These are phyloP conservation scores for Coremacera marginata DNA, from an alignment of 2,888 invertebrate genomes.

Conservation along the genomic window DNA sequence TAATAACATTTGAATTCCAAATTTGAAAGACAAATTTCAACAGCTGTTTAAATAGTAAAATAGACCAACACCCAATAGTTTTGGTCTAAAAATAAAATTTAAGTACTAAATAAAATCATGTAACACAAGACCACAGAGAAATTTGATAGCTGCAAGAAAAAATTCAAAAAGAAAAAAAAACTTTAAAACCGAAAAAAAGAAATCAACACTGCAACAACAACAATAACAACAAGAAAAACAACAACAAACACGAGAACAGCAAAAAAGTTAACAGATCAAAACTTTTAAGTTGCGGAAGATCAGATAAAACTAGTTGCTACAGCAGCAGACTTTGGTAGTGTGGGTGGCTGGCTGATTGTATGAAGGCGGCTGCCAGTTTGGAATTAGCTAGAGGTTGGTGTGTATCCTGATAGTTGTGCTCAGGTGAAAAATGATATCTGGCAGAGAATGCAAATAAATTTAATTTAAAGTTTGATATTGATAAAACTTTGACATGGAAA, in stretches of 20 bases:
- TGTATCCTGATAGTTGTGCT: background rate
- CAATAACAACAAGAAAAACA: background rate
- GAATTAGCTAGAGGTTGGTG: background rate
- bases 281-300: constrained; percentile 17
- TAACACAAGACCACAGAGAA: too few relatives aligned
- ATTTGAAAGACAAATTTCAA: too few relatives aligned
- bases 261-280: constrained; percentile 1
- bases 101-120: too few relatives aligned
- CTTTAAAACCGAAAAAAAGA: background rate
- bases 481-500: too few relatives aligned
- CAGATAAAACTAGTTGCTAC: background rate
- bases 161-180: background rate
- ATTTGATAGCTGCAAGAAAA: too few relatives aligned
- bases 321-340: background rate
- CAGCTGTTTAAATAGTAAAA: too few relatives aligned
- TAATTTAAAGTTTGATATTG: too few relatives aligned
- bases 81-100: too few relatives aligned
- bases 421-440: background rate
- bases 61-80: too few relatives aligned
- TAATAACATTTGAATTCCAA: too few relatives aligned
- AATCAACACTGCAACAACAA: background rate
- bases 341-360: too few relatives aligned
- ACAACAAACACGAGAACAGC: background rate
- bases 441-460: too few relatives aligned
- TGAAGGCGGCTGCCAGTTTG: background rate